Base-by-base conservation (phyloP, 2,888 invertebrate species). In the Frankliniella fusca region DNA sequence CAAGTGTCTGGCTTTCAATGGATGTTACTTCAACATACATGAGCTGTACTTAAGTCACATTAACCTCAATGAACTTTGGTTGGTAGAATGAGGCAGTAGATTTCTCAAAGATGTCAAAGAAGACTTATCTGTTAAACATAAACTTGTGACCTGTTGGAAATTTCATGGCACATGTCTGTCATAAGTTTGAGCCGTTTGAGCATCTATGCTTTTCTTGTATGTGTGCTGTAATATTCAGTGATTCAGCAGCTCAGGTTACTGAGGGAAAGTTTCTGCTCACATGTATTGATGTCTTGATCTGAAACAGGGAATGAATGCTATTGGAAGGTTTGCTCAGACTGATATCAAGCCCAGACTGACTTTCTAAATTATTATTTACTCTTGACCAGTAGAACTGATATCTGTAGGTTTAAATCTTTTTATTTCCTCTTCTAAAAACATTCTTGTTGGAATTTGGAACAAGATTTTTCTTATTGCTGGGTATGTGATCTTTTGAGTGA, bases 311-410 rank as follows among this genome's bases (percentile, higher is more conserved):
- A 23, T n/a, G 70, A 70, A 23, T n/a, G n/a, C 70, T 70, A 23
- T 23, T 23, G n/a, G 5, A 70, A 70, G n/a, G 23, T 70, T 70
- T n/a, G n/a, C 23, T 70, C 23, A 70, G 70, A 70, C 70, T 70
- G 70, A 70, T 70, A 23, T 70, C 23, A 70, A 70, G 70, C 70
- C n/a, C 70, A 70, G 70, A 70, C 70, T 70, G 70, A 70, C n/a
- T n/a, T 15, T 54, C 54, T 54, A 70, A 70, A 70, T 70, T 70
- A 18, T 70, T 23, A 23, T 70, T 70, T 20, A 70, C 11, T 70
- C 15, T 70, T 70, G 70, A 70, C 70, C 70, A n/a, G 11, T 23
- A 9, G 70, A 23, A 70, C 20, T 70, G 70, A 20, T 70, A 70
- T 23, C 54, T 54, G 12, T 54, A 54, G 38, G 2, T 38, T 38